Evolutionary conservation across 1,140 invertebrate species (phyloP).

Genomic region (Drosophila rhopaloa): DNA sequence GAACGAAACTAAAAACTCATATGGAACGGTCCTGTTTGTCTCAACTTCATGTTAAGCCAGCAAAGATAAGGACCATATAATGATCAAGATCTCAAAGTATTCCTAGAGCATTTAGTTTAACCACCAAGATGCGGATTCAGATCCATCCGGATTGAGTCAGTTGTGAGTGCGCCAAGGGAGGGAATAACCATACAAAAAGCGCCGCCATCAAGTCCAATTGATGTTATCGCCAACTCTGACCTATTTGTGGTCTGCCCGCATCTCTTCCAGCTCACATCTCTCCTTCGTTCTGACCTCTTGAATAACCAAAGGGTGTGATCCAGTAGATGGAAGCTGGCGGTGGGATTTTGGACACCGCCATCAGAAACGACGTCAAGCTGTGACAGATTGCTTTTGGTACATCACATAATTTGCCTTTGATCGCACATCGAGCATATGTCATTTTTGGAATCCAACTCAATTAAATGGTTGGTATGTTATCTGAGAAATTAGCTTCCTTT

Average conservation of each 20-base stretch:
- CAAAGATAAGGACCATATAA: too few relatives aligned
- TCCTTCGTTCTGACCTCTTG: conserved; percentile 39
- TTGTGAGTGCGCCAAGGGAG: conserved; percentile 47
- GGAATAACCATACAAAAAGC: conserved; percentile 46
- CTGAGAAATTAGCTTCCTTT: too few relatives aligned
- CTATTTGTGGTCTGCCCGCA: conserved; percentile 69
- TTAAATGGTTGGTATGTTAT: too few relatives aligned
- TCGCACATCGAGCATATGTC: conserved; percentile 18
- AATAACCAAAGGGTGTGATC: conserved; percentile 57
- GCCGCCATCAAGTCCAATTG: conserved; percentile 56
- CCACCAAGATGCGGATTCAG: conserved; percentile 19
- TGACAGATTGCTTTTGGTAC: conserved; percentile 44
- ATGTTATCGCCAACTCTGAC: conserved; percentile 54
- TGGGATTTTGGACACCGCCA: conserved; percentile 45
- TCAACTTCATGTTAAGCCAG: too few relatives aligned
- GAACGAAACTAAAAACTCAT: too few relatives aligned
- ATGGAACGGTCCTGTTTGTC: too few relatives aligned
- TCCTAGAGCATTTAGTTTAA: background rate
- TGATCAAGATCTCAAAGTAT: background rate
- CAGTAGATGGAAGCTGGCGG: conserved; percentile 26
- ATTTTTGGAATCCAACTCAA: background rate
- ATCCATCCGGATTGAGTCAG: conserved; percentile 35
- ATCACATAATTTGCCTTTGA: conserved; percentile 39
- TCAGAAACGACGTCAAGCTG: conserved; percentile 60
- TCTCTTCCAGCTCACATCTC: conserved; percentile 15